A percentile compares a stretch with the other conserved stretches of the same genome.
Evolutionary conservation across 2,113 vertebrate species (phyloP).

Genomic region (Circaetus cinerascens): DNA sequence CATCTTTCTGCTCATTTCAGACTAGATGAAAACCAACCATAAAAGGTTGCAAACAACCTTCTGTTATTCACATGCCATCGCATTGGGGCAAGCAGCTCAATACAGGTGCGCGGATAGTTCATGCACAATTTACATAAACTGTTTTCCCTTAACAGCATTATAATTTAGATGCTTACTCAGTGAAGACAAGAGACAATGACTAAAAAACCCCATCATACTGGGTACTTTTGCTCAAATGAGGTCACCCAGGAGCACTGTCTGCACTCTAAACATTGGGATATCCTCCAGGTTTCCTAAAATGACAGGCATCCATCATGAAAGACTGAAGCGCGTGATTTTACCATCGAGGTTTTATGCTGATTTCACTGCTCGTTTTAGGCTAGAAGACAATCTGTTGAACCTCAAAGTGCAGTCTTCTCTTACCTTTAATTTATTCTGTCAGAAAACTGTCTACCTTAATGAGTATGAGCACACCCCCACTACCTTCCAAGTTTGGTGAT

Average conservation of each 20-base stretch:
- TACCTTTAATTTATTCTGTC: slow-evolving; percentile 61
- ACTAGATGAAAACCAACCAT: background rate
- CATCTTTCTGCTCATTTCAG: background rate
- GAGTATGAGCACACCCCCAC: slow-evolving; percentile 62
- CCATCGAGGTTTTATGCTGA: slow-evolving; percentile 15
- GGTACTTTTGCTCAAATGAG: background rate
- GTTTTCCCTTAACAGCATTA: background rate
- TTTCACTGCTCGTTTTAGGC: slow-evolving; percentile 16
- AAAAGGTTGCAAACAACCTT: background rate
- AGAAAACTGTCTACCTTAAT: slow-evolving; percentile 58
- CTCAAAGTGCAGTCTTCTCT: slow-evolving; percentile 34
- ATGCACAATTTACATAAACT: background rate
- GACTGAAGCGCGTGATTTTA: background rate
- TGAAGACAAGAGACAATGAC: background rate
- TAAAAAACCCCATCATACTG: background rate
- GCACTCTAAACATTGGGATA: background rate
- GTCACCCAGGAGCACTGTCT: background rate
- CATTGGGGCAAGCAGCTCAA: background rate
- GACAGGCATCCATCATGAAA: background rate
- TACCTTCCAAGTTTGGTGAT: slow-evolving; percentile 37
- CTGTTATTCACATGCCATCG: accelerated
- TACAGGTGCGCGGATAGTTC: background rate
- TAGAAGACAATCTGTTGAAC: slow-evolving; percentile 63
- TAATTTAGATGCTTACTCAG: background rate
- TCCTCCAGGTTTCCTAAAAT: background rate